Evolutionary conservation across 2,888 invertebrate genomes (phyloP).

Genomic region (Gymnoscelis rufifasciata): DNA sequence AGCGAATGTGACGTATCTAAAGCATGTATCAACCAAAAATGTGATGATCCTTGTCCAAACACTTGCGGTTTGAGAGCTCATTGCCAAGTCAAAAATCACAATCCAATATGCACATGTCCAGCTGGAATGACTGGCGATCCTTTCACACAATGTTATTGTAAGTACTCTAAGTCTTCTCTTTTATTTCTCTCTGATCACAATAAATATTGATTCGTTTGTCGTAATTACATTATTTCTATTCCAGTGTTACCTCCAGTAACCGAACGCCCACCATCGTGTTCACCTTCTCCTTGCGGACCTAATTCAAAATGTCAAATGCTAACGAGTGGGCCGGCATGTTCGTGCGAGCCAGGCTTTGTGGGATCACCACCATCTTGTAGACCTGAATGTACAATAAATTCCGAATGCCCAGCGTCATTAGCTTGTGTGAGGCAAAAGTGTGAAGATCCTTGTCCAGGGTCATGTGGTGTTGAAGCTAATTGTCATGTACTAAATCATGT

Average conservation of each 20-base stretch:
- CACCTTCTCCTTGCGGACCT: conserved; percentile 90
- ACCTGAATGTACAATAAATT: conserved; percentile 88
- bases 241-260: conserved; percentile 68
- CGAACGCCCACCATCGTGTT: conserved; percentile 85
- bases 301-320: conserved; percentile 88
- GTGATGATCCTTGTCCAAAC: conserved; percentile 92
- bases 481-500: conserved; percentile 89
- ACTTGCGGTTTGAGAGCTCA: conserved; percentile 92
- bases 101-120: conserved; percentile 92
- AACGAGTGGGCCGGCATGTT: conserved; percentile 86
- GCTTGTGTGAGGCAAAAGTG: conserved; percentile 90
- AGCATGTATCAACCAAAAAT: conserved; percentile 91
- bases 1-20: conserved; percentile 89
- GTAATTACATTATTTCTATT: conserved; percentile 18
- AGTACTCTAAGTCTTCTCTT: too few relatives aligned
- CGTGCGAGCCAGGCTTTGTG: conserved; percentile 86
- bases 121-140: conserved; percentile 92
- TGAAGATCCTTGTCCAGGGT: conserved; percentile 89
- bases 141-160: conserved; percentile 87
- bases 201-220: not conserved
- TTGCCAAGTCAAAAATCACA: conserved; percentile 90
- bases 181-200: too few relatives aligned
- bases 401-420: conserved; percentile 87
- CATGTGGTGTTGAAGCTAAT: conserved; percentile 88
- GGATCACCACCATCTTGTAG: conserved; percentile 89